Conservation (phyloP, 1,140 invertebrate species). For the Agraylea sexmaculata region DNA sequence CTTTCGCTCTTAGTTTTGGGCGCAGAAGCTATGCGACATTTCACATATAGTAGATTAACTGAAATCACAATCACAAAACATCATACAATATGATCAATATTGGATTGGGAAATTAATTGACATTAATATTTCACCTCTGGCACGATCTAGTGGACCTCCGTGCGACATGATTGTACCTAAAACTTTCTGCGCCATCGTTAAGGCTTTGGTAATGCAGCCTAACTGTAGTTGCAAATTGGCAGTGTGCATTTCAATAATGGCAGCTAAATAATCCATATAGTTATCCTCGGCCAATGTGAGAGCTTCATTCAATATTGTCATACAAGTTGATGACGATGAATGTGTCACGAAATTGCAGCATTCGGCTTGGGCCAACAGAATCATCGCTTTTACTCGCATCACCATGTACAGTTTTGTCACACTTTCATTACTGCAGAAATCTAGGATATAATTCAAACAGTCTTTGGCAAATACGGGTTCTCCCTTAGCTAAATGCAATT, state of each 20-base stretch:
- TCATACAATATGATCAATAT: not conserved
- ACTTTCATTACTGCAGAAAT: conserved; percentile 36
- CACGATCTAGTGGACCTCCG: conserved; percentile 69
- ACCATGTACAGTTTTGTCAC: conserved; percentile 42
- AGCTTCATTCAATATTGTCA: conserved; percentile 55
- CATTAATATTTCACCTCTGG: conserved; percentile 42
- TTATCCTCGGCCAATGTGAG: conserved; percentile 56
- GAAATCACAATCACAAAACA: conserved; percentile 22
- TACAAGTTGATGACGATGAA: conserved; percentile 36
- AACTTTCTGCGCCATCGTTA: conserved; percentile 54
- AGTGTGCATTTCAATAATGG: conserved; percentile 64
- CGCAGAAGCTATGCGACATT: conserved; percentile 53
- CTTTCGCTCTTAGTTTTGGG: conserved; percentile 37
- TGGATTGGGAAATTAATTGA: conserved; percentile 26
- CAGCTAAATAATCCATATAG: conserved; percentile 61
- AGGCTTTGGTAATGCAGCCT: conserved; percentile 59
- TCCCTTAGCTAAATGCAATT: conserved; percentile 55
- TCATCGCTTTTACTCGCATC: conserved; percentile 51
- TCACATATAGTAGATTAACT: conserved; percentile 48
- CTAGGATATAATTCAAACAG: conserved; percentile 45
- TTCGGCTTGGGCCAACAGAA: conserved; percentile 60
- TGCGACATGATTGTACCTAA: conserved; percentile 64
- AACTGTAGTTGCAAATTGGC: conserved; percentile 62
- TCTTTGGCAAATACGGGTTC: conserved; percentile 50
- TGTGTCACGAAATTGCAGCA: conserved; percentile 42